Percentiles rank a stretch among this genome's conserved stretches.
phyloP scores from a whole-genome alignment of 2,888 invertebrate species.

The Deilephila elpenor region DNA sequence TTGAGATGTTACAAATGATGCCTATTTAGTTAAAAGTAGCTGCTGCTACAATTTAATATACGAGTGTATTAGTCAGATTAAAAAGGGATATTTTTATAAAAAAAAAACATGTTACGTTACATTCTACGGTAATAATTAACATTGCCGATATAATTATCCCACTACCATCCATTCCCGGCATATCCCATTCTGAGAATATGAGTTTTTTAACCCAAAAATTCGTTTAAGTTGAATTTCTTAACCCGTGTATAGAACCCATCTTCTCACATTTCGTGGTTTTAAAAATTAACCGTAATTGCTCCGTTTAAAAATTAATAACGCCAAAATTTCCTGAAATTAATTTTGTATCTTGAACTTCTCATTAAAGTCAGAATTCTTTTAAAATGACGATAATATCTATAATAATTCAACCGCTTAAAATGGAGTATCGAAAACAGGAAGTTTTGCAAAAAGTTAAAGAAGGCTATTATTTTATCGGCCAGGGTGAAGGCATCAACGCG shows the following conservation, averaged over 20 bases:
- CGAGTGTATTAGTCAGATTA: too few species aligned
- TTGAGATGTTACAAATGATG: not conserved
- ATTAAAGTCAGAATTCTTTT: not conserved
- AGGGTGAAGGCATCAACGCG: not conserved
- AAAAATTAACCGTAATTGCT: not conserved
- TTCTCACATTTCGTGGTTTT: not conserved
- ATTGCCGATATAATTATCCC: too few species aligned
- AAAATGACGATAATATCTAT: not conserved
- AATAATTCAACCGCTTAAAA: not conserved
- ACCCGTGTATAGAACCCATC: too few species aligned
- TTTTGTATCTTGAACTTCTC: not conserved
- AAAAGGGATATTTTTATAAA: too few species aligned
- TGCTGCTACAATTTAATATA: not conserved
- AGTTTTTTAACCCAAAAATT: too few species aligned
- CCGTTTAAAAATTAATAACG: not conserved
- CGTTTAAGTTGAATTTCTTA: too few species aligned
- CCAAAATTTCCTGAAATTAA: not conserved
- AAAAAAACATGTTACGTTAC: too few species aligned
- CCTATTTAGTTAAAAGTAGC: not conserved
- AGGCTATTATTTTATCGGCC: not conserved
- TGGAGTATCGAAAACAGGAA: not conserved
- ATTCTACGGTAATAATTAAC: too few species aligned
- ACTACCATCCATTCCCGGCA: too few species aligned
- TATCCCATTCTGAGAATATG: too few species aligned
- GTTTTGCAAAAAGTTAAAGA: not conserved